phyloP scores from a whole-genome alignment of 2,888 invertebrate species.

The Conomelus anceps region DNA sequence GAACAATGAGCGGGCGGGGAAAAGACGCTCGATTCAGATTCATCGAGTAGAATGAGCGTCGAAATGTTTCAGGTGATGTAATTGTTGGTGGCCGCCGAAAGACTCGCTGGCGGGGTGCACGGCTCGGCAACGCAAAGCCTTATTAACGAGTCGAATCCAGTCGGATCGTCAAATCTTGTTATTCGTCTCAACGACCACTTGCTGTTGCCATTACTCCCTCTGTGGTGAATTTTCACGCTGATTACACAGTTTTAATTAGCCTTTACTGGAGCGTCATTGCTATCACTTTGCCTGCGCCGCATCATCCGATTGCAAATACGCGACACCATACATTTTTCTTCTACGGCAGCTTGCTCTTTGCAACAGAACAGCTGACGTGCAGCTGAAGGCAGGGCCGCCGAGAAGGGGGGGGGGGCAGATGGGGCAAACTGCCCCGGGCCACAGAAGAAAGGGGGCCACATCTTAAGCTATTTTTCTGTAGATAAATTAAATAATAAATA shows the following conservation, averaged over 20 bases:
- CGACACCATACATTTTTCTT: neutral
- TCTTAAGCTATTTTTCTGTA: too few species aligned
- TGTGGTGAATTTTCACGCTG: constrained; percentile 13
- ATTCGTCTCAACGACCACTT: constrained; percentile 2
- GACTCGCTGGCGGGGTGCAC: neutral
- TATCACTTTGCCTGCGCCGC: neutral
- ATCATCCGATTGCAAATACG: neutral
- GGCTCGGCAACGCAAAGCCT: neutral
- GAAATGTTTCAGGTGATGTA: neutral
- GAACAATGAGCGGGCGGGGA: neutral
- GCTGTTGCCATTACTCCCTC: constrained; percentile 5
- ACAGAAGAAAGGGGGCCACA: too few species aligned
- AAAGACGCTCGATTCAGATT: neutral
- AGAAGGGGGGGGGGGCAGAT: too few species aligned
- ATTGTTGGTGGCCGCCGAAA: neutral
- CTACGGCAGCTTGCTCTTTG: too few species aligned
- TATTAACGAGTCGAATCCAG: neutral
- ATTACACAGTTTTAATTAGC: constrained; percentile 11
- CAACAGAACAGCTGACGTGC: too few species aligned
- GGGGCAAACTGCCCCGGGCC: too few species aligned
- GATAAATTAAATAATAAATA: too few species aligned
- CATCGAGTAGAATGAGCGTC: neutral
- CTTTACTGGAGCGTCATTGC: neutral
- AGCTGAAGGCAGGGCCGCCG: too few species aligned
- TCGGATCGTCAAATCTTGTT: constrained; percentile 4